Evolutionary conservation across 2,113 vertebrate species (phyloP).

Genomic region (Fregetta grallaria): DNA sequence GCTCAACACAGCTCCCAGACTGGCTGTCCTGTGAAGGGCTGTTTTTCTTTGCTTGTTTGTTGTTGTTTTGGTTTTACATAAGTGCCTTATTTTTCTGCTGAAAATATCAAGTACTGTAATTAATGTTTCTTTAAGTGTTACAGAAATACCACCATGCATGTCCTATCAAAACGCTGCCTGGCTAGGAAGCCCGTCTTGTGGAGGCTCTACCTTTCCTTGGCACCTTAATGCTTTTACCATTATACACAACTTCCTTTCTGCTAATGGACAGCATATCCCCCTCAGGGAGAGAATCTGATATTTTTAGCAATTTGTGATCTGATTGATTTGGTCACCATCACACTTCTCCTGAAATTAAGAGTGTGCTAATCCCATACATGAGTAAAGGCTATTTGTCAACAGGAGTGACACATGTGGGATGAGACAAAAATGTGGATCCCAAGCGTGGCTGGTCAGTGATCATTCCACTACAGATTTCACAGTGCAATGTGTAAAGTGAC

Average conservation of each 20-base stretch:
- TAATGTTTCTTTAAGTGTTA: not conserved
- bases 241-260: not conserved
- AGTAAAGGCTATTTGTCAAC: not conserved
- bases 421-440: not conserved
- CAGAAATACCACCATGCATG: not conserved
- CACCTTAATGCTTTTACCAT: not conserved
- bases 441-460: not conserved
- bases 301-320: not conserved
- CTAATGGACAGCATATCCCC: not conserved
- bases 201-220: not conserved
- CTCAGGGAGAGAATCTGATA: not conserved
- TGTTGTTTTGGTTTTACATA: not conserved
- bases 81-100: not conserved
- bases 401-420: accelerated
- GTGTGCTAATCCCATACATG: not conserved
- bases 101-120: not conserved
- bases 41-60: not conserved
- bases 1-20: not conserved
- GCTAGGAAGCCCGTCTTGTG: not conserved
- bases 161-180: not conserved
- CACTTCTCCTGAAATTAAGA: not conserved
- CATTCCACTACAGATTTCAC: not conserved
- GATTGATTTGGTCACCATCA: not conserved
- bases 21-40: not conserved
- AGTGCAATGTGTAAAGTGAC: not conserved